Conservation (phyloP, 2,888 invertebrate species). For the Tupiocoris notatus region DNA sequence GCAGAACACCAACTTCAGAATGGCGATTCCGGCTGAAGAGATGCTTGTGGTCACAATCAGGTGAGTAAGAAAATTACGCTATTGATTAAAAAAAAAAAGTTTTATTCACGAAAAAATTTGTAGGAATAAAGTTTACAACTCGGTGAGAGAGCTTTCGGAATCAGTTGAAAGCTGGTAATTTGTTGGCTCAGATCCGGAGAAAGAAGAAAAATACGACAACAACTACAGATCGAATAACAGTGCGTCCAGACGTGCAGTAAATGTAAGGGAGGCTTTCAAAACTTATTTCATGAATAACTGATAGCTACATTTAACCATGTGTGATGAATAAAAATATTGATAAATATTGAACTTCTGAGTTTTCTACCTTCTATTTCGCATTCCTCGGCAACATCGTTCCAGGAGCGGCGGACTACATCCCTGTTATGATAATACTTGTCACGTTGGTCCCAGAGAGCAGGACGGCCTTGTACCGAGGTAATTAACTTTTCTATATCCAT, state of each 20-base stretch:
- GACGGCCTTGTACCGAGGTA: background rate
- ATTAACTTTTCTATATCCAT: background rate
- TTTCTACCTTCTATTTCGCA: background rate
- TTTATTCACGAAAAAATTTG: no score
- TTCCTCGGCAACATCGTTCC: background rate
- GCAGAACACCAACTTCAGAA: constrained; percentile 22
- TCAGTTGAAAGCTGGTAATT: no score
- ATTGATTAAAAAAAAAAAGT: no score
- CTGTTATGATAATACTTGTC: background rate
- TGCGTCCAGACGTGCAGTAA: background rate
- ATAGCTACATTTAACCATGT: no score
- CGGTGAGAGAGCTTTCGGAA: no score
- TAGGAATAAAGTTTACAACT: no score
- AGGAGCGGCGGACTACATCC: background rate
- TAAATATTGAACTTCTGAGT: background rate
- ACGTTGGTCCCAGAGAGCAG: background rate
- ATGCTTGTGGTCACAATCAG: constrained; percentile 17
- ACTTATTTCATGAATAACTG: background rate
- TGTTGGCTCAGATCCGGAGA: no score
- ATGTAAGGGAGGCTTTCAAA: constrained; percentile 6
- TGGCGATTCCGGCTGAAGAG: constrained; percentile 12
- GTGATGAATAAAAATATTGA: background rate
- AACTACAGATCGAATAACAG: constrained; percentile 10
- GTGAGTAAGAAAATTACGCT: no score
- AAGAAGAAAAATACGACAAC: no score